Evolutionary conservation across 2,113 vertebrate species (phyloP), one percentile per base, ranked within the genome.

Genomic region (Phrynosoma platyrhinos): DNA sequence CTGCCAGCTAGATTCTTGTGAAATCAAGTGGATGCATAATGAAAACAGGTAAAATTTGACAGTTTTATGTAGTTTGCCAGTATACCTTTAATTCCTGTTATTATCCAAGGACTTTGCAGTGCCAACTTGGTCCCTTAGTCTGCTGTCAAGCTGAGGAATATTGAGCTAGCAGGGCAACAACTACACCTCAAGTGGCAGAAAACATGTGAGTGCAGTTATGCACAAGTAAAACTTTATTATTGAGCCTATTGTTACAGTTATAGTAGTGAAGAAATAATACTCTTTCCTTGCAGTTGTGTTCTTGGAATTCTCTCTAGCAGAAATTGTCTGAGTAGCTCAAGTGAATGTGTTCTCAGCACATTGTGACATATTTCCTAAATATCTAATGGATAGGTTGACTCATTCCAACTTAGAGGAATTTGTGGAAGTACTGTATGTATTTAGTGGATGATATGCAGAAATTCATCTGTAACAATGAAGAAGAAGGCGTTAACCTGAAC

Each of bases 1-100:
- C 66, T 68, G 23, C 4, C 66, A 68, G 23, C 4, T 9, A 68
- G 66, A 68, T 68, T 68, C 66, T 42, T 20, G 36, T 74, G 88
- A 75, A 64, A 58, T 64, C 55, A 82, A 64, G 83, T 47, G 76
- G 32, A 42, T 74, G 8, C 3, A 77, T 86, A 75, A 81, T 47
- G 81, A 53, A 75, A 84, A 78, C 87, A 92, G 68, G 64, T 83
- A 55, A 74, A 90, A 30, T 68, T 68, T 30, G 68, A 71, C 27
- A 71, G 68, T 27, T 66, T 25, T 2, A 25, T 71, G 30, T 82
- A 76, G 30, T 42, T 79, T 79, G 12, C 25, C 52, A 47, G 23
- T 78, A 47, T 27, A 20, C 42, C 47, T 47, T 47, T 77, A 47
- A 23, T 23, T 77, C 32, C 5, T 36, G n/a, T 47, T 47, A 47